phyloP scores from a whole-genome alignment of 2,797 vertebrate genomes.

The Diceros bicornis region DNA sequence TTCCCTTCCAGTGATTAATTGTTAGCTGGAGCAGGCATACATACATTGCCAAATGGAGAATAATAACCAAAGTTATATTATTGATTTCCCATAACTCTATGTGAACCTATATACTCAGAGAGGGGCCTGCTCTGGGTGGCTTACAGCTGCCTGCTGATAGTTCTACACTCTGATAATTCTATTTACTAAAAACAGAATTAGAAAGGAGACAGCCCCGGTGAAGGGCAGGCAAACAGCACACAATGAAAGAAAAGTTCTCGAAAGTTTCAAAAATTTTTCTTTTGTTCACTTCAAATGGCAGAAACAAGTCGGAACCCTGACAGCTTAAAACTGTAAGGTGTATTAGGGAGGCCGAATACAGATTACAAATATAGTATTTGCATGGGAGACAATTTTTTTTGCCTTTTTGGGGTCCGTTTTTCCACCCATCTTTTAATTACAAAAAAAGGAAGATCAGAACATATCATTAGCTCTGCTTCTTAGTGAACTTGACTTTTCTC shows the following conservation, averaged over 20 bases:
- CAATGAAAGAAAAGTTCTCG: slow-evolving; percentile 67
- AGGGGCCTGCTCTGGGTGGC: slow-evolving; percentile 7
- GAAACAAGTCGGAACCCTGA: slow-evolving; percentile 75
- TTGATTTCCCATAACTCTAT: slow-evolving; percentile 69
- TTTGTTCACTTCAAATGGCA: slow-evolving; percentile 74
- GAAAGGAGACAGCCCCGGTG: not conserved
- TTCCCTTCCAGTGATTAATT: slow-evolving; percentile 78
- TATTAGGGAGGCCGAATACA: slow-evolving; percentile 73
- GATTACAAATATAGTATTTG: slow-evolving; percentile 87
- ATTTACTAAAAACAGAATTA: slow-evolving; percentile 50
- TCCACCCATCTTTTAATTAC: slow-evolving; percentile 88
- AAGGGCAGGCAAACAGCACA: slow-evolving; percentile 32
- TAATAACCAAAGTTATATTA: slow-evolving; percentile 72
- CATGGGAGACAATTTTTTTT: slow-evolving; percentile 81
- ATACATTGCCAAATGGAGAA: slow-evolving; percentile 67
- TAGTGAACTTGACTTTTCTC: slow-evolving; percentile 93
- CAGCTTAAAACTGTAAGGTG: slow-evolving; percentile 78
- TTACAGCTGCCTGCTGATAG: not conserved
- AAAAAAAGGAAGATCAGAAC: slow-evolving; percentile 94
- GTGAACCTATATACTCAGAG: slow-evolving; percentile 35
- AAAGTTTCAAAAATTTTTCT: slow-evolving; percentile 67
- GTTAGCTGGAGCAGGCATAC: slow-evolving; percentile 59
- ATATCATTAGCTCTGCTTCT: slow-evolving; percentile 91
- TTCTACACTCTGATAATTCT: not conserved
- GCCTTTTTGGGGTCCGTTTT: slow-evolving; percentile 87